phyloP scores from a whole-genome alignment of 2,113 vertebrate genomes.

The Ciconia boyciana region DNA sequence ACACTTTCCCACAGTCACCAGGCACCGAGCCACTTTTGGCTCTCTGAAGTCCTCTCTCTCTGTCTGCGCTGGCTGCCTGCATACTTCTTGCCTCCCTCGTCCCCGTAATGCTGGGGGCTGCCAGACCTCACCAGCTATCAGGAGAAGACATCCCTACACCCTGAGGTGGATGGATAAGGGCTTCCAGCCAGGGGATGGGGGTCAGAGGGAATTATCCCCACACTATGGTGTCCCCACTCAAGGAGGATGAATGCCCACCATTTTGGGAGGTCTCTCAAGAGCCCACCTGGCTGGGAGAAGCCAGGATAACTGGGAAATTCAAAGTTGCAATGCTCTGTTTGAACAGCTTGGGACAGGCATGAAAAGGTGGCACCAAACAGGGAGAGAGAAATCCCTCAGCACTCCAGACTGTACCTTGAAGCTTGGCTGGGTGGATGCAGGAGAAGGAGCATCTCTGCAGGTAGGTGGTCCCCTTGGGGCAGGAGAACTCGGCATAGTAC shows the following conservation, averaged over 20 bases:
- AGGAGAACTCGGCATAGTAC: conserved; percentile 87
- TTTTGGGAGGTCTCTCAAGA: not conserved
- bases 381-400: not conserved
- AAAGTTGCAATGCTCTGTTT: not conserved
- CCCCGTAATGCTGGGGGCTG: not conserved
- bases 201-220: not conserved
- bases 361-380: not conserved
- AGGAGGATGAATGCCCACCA: not conserved
- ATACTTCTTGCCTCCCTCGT: not conserved
- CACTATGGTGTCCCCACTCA: fast-evolving
- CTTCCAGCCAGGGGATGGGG: not conserved
- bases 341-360: not conserved
- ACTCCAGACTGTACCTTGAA: conserved; percentile 82
- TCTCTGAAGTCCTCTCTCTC: not conserved
- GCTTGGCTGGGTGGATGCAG: conserved; percentile 90
- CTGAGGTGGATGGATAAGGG: not conserved
- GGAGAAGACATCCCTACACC: not conserved
- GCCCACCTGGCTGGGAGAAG: not conserved
- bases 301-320: not conserved
- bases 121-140: not conserved
- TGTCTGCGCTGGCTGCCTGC: not conserved
- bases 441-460: conserved; percentile 86
- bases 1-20: not conserved
- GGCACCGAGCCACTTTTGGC: not conserved
- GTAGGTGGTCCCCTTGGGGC: conserved; percentile 83